Percentiles rank a stretch among this genome's conserved stretches.
These are phyloP conservation scores for Apodemia zela DNA, from an alignment of 2,888 invertebrate species.

Conservation along the genomic window DNA sequence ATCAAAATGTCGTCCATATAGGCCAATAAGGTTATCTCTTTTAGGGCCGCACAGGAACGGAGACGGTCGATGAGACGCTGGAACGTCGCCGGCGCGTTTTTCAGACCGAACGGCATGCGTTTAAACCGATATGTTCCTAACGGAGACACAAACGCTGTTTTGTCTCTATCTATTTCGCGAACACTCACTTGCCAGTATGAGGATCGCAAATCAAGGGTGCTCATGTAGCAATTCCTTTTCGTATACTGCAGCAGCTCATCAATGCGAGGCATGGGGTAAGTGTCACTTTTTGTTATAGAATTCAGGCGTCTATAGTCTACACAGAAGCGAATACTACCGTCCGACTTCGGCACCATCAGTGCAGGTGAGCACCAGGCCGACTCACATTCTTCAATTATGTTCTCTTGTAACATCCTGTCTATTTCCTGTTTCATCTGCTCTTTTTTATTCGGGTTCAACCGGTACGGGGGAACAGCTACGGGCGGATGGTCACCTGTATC, in stretches of 20 bases:
- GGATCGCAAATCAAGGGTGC: too few relatives aligned
- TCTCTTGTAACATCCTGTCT: conserved; percentile 28
- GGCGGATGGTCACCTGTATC: conserved; percentile 14
- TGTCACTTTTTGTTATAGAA: conserved; percentile 20
- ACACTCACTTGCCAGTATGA: conserved; percentile 35
- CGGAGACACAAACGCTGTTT: conserved; percentile 26
- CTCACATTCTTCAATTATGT: conserved; percentile 42
- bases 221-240: neutral
- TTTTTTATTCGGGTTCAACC: too few relatives aligned
- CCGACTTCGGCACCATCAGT: conserved; percentile 25
- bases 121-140: conserved; percentile 36
- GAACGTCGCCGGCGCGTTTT: conserved; percentile 43
- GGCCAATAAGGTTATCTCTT: too few relatives aligned
- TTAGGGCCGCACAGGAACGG: too few relatives aligned
- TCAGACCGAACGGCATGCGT: conserved; percentile 39
- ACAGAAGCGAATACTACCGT: conserved; percentile 24
- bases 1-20: too few relatives aligned
- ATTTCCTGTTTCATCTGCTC: conserved; percentile 21
- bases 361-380: conserved; percentile 24
- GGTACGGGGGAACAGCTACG: conserved; percentile 21
- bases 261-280: conserved; percentile 8
- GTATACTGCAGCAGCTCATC: conserved; percentile 12
- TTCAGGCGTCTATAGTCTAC: conserved; percentile 29
- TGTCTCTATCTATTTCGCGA: neutral
- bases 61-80: conserved; percentile 35